Base-by-base conservation (phyloP, 2,797 vertebrate species). In the Pseudochirops cupreus region DNA sequence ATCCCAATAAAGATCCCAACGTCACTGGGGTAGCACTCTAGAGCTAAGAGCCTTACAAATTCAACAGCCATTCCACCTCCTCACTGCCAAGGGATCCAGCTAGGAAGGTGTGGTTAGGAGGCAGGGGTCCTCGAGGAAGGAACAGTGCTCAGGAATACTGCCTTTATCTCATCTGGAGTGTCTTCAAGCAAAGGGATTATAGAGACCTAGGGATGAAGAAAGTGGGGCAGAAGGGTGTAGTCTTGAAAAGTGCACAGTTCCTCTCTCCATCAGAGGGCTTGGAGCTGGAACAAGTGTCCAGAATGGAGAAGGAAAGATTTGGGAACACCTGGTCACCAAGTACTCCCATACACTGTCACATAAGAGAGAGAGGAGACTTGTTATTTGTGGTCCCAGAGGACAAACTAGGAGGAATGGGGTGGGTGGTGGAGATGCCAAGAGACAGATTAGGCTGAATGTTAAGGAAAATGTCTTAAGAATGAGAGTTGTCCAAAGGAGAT, bases 201-300 rank as follows among this genome's bases (percentile, higher is more conserved):
- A n/a, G 62, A 29, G 26, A 6, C 16, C 1, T 57, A 94, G 26
- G 46, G 13, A 90, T 94, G 67, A 97, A 95, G 91, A 94, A 94
- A 56, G 58, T 90, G 62, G 54, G 67, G 55, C 92, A 59, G 93
- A 93, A 24, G 67, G 53, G 55, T 0, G 33, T 56, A 92, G 46
- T 29, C 52, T 90, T 53, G 59, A 56, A 94, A 53, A 90, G 87
- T 95, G 94, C 91, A 91, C 33, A 92, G 91, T 95, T 95, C 93
- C 57, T 96, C 53, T 92, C 57, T 93, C 58, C 82, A 31, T 95
- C 21, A 57, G 92, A 91, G 90, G 90, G 92, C 21, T 18, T 39
- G n/a, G 67, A n/a, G 33, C n/a, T 21, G 1, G 16, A 74, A 39
- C 16, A 16, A n/a, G n/a, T n/a, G n/a, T n/a, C n/a, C n/a, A 11